phyloP scores from a whole-genome alignment of 2,797 vertebrate genomes.

The Onychomys torridus region DNA sequence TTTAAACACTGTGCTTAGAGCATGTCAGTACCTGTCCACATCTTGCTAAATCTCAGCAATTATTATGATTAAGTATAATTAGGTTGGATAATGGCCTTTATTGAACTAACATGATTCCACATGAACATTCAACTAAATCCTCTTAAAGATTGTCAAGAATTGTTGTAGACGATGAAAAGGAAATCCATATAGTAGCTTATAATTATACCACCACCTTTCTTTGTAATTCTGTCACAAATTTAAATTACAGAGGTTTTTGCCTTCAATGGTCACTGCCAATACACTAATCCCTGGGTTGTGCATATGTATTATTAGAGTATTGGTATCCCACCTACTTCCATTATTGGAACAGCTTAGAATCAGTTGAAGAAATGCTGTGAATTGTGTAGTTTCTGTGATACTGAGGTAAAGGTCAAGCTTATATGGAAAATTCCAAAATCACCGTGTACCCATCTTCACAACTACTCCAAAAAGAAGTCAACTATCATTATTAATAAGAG shows the following conservation, averaged over 20 bases:
- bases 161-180: neutral
- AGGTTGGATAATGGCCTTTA: neutral
- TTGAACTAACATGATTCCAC: neutral
- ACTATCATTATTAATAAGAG: neutral
- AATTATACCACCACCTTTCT: neutral
- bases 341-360: neutral
- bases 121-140: constrained; percentile 33
- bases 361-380: neutral
- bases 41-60: neutral
- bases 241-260: constrained; percentile 4
- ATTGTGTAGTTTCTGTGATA: neutral
- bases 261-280: neutral
- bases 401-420: neutral
- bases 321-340: neutral
- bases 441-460: neutral
- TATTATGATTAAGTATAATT: constrained; percentile 34
- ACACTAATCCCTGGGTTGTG: neutral
- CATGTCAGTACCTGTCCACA: neutral
- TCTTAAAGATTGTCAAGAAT: neutral
- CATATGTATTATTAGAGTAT: neutral
- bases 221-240: constrained; percentile 1
- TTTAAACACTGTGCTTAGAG: neutral
- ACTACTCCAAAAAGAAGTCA: neutral
- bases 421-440: neutral
- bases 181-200: neutral